Percentiles rank a stretch among this genome's conserved stretches.
phyloP scores from a whole-genome alignment of 2,113 vertebrate species.

The Prunella fulvescens region DNA sequence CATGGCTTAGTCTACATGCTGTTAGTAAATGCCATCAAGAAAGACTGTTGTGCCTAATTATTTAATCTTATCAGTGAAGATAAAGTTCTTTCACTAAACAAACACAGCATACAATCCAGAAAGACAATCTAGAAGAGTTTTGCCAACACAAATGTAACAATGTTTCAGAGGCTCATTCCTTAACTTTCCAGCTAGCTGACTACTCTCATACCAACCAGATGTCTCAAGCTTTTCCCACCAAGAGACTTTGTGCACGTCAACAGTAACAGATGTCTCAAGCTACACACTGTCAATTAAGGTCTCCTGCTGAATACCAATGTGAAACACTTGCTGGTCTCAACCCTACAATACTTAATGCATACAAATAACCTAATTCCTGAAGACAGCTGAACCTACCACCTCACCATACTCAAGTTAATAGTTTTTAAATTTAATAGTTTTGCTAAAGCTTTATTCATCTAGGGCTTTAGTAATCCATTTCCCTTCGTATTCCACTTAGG shows the following conservation, averaged over 20 bases:
- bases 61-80: not conserved
- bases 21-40: not conserved
- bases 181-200: not conserved
- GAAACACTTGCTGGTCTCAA: not conserved
- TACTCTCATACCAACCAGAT: not conserved
- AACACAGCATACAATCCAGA: not conserved
- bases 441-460: not conserved
- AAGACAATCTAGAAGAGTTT: not conserved
- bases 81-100: not conserved
- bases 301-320: not conserved
- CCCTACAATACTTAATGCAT: not conserved
- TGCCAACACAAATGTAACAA: not conserved
- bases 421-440: not conserved
- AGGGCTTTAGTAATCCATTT: not conserved
- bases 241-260: not conserved
- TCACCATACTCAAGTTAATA: not conserved
- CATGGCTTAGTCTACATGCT: not conserved
- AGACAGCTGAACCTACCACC: not conserved
- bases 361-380: not conserved
- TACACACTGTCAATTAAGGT: not conserved
- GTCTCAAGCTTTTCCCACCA: not conserved
- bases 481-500: not conserved
- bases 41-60: rapidly evolving
- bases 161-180: not conserved
- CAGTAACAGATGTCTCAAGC: not conserved